Base-by-base conservation (phyloP, 30 jellyfish, hydroid and myxozoan species). In the Catostylus mosaicus region DNA sequence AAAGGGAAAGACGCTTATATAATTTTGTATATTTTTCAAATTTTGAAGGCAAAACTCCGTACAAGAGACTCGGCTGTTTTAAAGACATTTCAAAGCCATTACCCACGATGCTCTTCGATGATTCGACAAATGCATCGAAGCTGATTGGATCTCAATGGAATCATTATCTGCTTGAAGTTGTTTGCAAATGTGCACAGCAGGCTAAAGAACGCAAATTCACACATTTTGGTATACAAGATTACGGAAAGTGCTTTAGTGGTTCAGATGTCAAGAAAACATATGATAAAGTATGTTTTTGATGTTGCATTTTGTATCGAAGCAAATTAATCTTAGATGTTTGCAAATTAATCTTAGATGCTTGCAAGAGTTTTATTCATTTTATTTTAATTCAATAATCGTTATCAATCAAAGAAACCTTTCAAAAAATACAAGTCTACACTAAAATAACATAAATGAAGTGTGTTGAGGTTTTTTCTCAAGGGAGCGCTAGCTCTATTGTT, bases 201-300 rank as follows among this genome's bases (percentile, higher is more conserved):
- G 93, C 98, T 9, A 83, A 82, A 63, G 75, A 51, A 52, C 77
- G 66, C 38, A 86, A 82, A 35, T 93, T 73, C 81, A 75, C 96
- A 3, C 98, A 93, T 54, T 93, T 93, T 71, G 96, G 97, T 3
- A 23, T 93, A 72, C 97, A 87, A 56, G 90, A 93, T 36, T 82
- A 66, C 22, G 97, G 96, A 23, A 88, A 78, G 43, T 93, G 98
- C 73, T 77, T 68, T 51, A 88, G 97, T 34, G 97, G 98, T 0
- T 89, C 97, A 20, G 63, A 61, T 50, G 96, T 82, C 18, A 84
- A 79, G 38, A 48, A 57, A 14, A 92, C 95, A 12, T 92, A 14
- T 78, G 76, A 78, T 50, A 85, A 86, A 85, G 96, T 81, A 19
- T 11, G 69, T 32, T 24, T 4, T n/a, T 65, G 24, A 16, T 3